Conservation (phyloP, 2,888 invertebrate species). For the Leistus spinibarbis region DNA sequence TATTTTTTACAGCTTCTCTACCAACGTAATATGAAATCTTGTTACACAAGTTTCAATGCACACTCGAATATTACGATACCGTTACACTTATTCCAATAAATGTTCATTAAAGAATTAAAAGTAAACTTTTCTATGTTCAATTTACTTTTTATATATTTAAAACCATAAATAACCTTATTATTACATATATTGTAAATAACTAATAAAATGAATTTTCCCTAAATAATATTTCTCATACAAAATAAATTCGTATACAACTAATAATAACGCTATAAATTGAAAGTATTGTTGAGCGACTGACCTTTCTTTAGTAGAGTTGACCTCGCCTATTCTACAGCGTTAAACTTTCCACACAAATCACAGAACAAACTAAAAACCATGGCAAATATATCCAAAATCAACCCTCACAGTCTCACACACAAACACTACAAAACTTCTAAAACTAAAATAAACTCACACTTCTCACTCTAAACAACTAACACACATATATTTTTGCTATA, state of each 20-base stretch:
- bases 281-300: constrained; percentile 20
- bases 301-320: constrained; percentile 28
- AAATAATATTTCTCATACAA: too few relatives aligned
- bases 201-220: too few relatives aligned
- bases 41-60: neutral
- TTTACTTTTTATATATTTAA: too few relatives aligned
- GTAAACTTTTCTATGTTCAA: too few relatives aligned
- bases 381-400: neutral
- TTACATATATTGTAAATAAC: too few relatives aligned
- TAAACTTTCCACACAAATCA: constrained; percentile 29
- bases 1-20: neutral
- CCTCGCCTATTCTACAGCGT: constrained; percentile 15
- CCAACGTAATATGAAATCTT: neutral
- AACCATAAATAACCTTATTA: too few relatives aligned
- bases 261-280: neutral
- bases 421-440: constrained; percentile 7
- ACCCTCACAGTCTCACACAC: neutral
- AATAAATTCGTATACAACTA: neutral
- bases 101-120: too few relatives aligned
- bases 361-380: constrained; percentile 16
- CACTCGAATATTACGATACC: neutral
- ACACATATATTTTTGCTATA: neutral
- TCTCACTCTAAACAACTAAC: constrained; percentile 9
- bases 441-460: constrained; percentile 19
- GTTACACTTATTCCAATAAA: too few relatives aligned